Evolutionary conservation across 2,113 vertebrate species (phyloP), one percentile per base, ranked within the genome.

Genomic region (Mystacornis crossleyi): DNA sequence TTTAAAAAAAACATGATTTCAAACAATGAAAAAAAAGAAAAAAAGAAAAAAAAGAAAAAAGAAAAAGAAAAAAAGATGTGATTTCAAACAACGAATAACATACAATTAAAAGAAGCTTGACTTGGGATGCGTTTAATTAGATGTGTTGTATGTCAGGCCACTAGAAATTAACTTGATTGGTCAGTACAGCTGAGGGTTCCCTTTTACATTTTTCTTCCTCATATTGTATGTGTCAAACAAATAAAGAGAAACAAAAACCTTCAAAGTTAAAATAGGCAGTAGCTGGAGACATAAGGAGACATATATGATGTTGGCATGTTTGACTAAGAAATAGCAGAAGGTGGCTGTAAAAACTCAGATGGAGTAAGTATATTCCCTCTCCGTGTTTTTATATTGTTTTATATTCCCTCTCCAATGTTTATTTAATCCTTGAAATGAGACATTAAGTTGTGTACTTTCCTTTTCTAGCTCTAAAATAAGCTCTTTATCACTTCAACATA

Each of bases 231-330:
- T 1, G 3, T 16, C 43, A 77, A 81, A 83, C 82, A 80, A 75
- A 57, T 17, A 66, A 60, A 62, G 24, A 33, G 12, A 18, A 73
- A 57, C 20, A 72, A 71, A 82, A 33, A 3, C 5, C 15, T 14
- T 80, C n/a, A 70, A 54, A 73, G 29, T 14, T 28, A 75, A 85
- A 93, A 72, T 8, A 87, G 24, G 13, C 4, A 3, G 14, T 2
- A 66, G 28, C n/a, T 51, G 23, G 80, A 62, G 26, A 73, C 10
- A 14, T 50, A 77, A 48, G 8, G 19, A 65, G 9, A n/a, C n/a
- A n/a, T 26, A 43, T 3, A 69, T 0, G 1, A 70, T 11, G 7
- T 24, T 61, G n/a, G 24, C 1, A 2, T 10, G 12, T 86, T 73
- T 70, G 45, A 65, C 9, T 40, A 60, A 55, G 33, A 64, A 73